Evolutionary conservation across 2,113 vertebrate genomes (phyloP), one percentile per base, ranked within the genome.

Genomic region (Excalfactoria chinensis): DNA sequence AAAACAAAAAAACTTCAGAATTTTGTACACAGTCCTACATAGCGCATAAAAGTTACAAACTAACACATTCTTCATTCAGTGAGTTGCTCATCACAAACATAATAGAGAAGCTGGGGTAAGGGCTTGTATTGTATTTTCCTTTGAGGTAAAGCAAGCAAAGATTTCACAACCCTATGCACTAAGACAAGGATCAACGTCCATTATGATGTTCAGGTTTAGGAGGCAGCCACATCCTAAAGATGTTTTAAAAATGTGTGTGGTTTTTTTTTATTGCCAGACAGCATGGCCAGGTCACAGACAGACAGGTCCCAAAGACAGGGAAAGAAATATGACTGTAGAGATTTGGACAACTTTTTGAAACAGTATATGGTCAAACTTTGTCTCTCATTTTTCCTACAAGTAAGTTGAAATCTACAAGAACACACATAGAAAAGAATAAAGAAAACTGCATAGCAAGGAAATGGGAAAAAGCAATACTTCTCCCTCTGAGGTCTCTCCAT

Each of bases 101-200:
- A 20, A 89, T 35, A 55, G 34, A 34, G 68, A 90, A 88, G n/a
- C 12, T 18, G 49, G 60, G 18, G 16, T 76, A 51, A 63, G 26
- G 18, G 14, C 37, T 13, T 85, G 40, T 44, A 83, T n/a, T 85
- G 22, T 34, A 79, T 88, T 91, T 93, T 70, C 68, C 64, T 93
- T 74, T 55, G 51, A 89, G 78, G 72, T 86, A 90, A 84, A 86
- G 51, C 67, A 88, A 69, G 60, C n/a, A 74, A 37, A 70, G n/a
- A 94, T 90, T 93, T 92, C 80, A 84, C 84, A 95, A 18, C 53
- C 75, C 28, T 68, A 72, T 51, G 77, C 23, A 84, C 48, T 58
- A 35, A 90, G 66, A 74, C 6, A 41, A 58, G 63, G 73, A 91
- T 89, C 88, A 72, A 64, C 64, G 69, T 66, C 85, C 78, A 74